Conservation (phyloP, 2,888 invertebrate genomes). For the Phorcus lineatus region DNA sequence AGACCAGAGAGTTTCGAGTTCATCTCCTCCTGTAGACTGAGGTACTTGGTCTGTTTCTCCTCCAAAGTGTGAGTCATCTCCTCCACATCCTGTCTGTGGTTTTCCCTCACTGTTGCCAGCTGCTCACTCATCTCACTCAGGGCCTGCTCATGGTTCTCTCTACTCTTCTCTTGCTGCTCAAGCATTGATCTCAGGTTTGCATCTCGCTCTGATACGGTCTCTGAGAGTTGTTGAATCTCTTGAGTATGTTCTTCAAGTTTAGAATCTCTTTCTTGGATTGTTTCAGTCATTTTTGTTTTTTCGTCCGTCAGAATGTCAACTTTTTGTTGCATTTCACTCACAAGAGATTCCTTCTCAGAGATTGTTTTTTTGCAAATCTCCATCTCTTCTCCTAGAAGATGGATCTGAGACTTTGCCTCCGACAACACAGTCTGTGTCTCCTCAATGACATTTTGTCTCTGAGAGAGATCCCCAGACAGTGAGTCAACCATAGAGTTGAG, state of each 20-base stretch:
- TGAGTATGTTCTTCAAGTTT: background rate
- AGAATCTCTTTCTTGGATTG: background rate
- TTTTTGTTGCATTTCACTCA: background rate
- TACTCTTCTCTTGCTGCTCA: background rate
- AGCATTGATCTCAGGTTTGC: background rate
- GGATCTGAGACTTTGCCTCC: background rate
- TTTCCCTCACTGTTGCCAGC: background rate
- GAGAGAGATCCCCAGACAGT: slow-evolving; percentile 7
- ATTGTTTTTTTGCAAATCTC: background rate
- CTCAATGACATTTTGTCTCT: slow-evolving; percentile 8
- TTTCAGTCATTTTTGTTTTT: background rate
- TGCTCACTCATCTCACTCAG: background rate
- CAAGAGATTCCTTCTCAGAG: background rate
- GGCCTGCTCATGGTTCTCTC: background rate
- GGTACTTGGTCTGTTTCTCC: background rate
- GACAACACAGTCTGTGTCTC: background rate
- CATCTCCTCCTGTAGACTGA: background rate
- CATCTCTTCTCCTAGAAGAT: slow-evolving; percentile 1
- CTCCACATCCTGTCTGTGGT: background rate
- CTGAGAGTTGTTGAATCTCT: background rate
- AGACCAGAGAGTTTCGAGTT: background rate
- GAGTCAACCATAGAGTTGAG: slow-evolving; percentile 13
- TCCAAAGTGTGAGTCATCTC: background rate
- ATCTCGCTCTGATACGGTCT: background rate
- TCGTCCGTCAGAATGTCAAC: background rate